Base-by-base conservation (phyloP, 2,888 invertebrate genomes). In the Ormyrus pomaceus region DNA sequence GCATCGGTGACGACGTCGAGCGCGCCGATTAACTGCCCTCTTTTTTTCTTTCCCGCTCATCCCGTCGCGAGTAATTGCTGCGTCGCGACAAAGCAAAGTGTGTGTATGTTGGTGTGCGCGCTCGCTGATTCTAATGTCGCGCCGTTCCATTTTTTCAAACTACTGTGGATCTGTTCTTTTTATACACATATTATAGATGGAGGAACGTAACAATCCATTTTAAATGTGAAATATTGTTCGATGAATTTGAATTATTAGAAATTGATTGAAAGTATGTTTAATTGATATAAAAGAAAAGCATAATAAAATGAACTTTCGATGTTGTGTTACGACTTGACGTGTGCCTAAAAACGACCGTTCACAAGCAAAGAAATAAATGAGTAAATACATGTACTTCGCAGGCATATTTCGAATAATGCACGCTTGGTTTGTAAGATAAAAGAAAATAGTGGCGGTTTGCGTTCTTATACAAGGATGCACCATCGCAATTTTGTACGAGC, bases 311-410 rank as follows among this genome's bases (percentile, higher is more conserved):
- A 5, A 13, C n/a, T 8, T 66, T 77, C 5, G 46, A 62, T 64
- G 64, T 69, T 64, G 71, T 64, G 77, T 77, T 71, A 71, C 11
- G 34, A 71, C 71, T 77, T 70, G 70, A 77, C 71, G 77, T 71
- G 77, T 77, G 77, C 77, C 77, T 77, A 77, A 77, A 77, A 77
- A n/a, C 45, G 76, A 77, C 76, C 64, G 64, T 70, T 77, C 74
- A 34, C 56, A 48, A 77, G 62, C 62, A 50, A 34, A 8, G 56
- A 46, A 7, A 73, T 45, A 69, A 34, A 58, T 53, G 34, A 13
- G 11, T 55, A 68, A 58, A 69, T 69, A 48, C n/a, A 70, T 72
- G 45, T 45, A 72, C 34, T 53, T 53, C 19, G 50, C n/a, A 55
- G 46, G 70, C 51, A 7, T 55, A 7, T 50, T 46, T 48, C 19